Evolutionary conservation across 2,797 vertebrate species (phyloP).

Genomic region (Platyrinchus mystaceus): DNA sequence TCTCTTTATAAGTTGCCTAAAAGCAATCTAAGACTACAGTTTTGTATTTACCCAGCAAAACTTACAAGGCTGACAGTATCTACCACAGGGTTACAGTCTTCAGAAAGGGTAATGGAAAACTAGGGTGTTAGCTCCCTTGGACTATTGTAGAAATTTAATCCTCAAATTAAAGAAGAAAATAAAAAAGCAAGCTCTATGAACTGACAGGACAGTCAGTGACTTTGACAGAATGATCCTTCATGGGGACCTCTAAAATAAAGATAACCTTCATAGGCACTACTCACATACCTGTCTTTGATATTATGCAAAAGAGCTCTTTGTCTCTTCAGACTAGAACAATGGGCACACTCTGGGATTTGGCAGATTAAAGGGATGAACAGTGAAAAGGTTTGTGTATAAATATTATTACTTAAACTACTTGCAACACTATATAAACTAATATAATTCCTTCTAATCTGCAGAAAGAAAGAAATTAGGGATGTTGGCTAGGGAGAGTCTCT

Average conservation of each 20-base stretch:
- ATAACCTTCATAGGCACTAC: background rate
- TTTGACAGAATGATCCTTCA: background rate
- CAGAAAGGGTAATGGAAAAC: background rate
- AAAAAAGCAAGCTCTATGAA: background rate
- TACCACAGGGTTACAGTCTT: background rate
- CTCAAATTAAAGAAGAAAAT: background rate
- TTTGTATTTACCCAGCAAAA: background rate
- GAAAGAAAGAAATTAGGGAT: background rate
- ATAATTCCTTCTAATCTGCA: background rate
- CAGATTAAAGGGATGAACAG: background rate
- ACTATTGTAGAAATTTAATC: background rate
- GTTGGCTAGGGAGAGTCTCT: background rate
- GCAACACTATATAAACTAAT: background rate
- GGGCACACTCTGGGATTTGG: background rate
- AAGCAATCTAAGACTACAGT: background rate
- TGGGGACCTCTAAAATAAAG: background rate
- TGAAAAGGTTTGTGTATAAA: background rate
- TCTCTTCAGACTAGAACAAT: background rate
- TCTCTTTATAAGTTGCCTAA: background rate
- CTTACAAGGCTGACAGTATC: background rate
- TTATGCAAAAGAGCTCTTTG: background rate
- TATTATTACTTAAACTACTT: background rate
- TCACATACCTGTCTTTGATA: background rate
- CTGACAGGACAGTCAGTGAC: background rate
- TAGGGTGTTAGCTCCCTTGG: background rate